Conservation (phyloP, 2,888 invertebrate genomes). For the Arrhopalites spinosus region DNA sequence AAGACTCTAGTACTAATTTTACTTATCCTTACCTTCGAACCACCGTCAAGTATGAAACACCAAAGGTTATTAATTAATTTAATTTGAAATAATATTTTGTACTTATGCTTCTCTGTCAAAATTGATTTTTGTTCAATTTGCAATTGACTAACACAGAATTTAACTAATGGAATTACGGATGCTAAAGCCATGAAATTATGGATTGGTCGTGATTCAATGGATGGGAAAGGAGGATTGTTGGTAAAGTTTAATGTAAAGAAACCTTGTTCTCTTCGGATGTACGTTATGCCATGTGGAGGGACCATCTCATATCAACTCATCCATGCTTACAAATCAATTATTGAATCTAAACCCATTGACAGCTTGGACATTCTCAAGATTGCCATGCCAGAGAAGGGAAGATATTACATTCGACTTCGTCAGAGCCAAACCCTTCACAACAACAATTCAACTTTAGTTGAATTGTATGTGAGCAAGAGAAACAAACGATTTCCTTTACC, state of each 20-base stretch:
- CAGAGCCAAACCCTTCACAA: no score
- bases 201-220: no score
- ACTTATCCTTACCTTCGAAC: constrained; percentile 63
- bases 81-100: not conserved
- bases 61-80: constrained; percentile 43
- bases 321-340: constrained; percentile 47
- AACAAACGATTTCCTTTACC: constrained; percentile 62
- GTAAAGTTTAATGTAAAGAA: constrained; percentile 55
- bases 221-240: constrained; percentile 31
- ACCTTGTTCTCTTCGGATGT: constrained; percentile 58
- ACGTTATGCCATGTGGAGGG: constrained; percentile 66
- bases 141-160: no score
- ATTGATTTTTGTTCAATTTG: no score
- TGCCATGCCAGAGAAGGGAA: constrained; percentile 45
- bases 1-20: constrained; percentile 63
- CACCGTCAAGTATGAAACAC: constrained; percentile 58
- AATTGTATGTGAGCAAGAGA: constrained; percentile 55
- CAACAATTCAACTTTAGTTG: constrained; percentile 38
- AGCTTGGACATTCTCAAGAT: constrained; percentile 52
- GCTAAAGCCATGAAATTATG: constrained; percentile 62
- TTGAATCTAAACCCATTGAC: constrained; percentile 41
- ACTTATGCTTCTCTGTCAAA: not conserved
- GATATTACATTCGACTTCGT: constrained; percentile 49
- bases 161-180: constrained; percentile 61
- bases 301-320: constrained; percentile 46